Evolutionary conservation across 2,113 vertebrate genomes (phyloP).

Genomic region (Strix uralensis): DNA sequence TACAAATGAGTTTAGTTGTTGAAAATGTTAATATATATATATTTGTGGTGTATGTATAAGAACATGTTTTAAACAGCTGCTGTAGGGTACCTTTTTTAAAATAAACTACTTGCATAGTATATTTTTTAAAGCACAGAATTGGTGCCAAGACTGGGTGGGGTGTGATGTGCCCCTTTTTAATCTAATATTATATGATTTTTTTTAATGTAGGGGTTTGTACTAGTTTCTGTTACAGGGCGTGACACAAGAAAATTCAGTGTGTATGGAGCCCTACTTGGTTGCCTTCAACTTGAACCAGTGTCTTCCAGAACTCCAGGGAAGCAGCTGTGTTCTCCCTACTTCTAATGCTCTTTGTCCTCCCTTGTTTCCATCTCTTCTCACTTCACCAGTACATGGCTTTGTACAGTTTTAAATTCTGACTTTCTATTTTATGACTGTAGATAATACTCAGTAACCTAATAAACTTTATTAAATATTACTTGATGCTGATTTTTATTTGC

Average conservation of each 20-base stretch:
- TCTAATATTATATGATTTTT: conserved; percentile 13
- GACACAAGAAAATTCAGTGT: conserved; percentile 2
- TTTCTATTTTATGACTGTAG: conserved; percentile 87
- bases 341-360: neutral
- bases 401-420: conserved; percentile 75
- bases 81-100: conserved; percentile 74
- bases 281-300: conserved; percentile 25
- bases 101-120: conserved; percentile 70
- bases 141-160: conserved; percentile 75
- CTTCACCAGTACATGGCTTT: conserved; percentile 58
- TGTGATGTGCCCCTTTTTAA: conserved; percentile 45
- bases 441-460: conserved; percentile 87
- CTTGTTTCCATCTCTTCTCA: neutral
- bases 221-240: conserved; percentile 14
- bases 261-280: conserved; percentile 10
- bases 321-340: conserved; percentile 24
- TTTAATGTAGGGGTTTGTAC: neutral
- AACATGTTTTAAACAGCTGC: conserved; percentile 77
- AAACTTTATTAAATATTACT: conserved; percentile 85
- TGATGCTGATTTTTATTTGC: neutral
- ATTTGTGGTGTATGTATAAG: conserved; percentile 74
- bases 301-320: conserved; percentile 25
- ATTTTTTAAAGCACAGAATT: conserved; percentile 77
- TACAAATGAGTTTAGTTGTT: conserved; percentile 81
- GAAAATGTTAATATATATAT: conserved; percentile 82